Percentiles rank a stretch among this genome's conserved stretches.
Evolutionary conservation across 1,140 invertebrate species (phyloP).

Genomic region (Armadillidium nasatum): DNA sequence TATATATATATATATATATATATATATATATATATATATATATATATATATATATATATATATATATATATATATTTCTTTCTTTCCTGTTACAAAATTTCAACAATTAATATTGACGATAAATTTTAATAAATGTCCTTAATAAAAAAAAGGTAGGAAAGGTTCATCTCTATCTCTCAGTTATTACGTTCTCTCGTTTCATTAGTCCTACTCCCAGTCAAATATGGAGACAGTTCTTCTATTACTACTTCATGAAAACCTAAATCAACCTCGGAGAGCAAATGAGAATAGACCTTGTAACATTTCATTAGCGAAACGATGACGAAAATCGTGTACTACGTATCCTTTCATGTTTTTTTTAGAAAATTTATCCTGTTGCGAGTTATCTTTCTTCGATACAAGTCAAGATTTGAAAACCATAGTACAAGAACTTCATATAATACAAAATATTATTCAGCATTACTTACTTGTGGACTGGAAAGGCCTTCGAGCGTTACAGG

Average conservation of each 20-base stretch:
- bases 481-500: slow-evolving; percentile 9
- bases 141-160: too few species aligned
- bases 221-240: too few species aligned
- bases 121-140: not conserved
- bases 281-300: not conserved
- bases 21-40: not conserved
- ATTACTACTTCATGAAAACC: too few species aligned
- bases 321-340: too few species aligned
- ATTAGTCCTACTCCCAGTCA: too few species aligned
- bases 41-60: not conserved
- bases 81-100: not conserved
- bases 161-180: too few species aligned
- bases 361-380: too few species aligned
- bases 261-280: not conserved
- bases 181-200: too few species aligned
- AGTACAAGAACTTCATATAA: not conserved
- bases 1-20: not conserved
- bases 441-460: not conserved
- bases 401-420: not conserved
- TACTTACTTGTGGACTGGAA: not conserved
- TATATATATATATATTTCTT: too few species aligned
- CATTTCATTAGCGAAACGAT: not conserved
- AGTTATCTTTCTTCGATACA: too few species aligned
- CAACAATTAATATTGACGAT: not conserved
- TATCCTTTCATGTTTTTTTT: too few species aligned